Evolutionary conservation across 2,113 vertebrate genomes (phyloP), one percentile per base, ranked within the genome.

Genomic region (Pipa parva): DNA sequence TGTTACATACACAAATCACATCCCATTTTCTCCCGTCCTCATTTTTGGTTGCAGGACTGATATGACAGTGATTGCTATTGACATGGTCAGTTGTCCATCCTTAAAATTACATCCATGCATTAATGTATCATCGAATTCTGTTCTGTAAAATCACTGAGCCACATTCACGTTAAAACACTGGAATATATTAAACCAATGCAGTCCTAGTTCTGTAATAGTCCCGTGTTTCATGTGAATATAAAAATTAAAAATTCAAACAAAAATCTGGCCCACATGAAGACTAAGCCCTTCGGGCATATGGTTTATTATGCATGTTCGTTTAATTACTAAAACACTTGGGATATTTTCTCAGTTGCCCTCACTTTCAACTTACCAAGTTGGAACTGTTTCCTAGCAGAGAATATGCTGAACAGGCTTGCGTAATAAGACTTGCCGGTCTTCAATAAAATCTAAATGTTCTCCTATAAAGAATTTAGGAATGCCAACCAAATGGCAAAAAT

Each of bases 201-300:
- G 56, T 77, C 72, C 73, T 78, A 68, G 78, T 79, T 76, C 78
- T 85, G 67, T 79, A 82, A 80, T 78, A 74, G 72, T 73, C 85
- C 70, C 78, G 72, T 81, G 82, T 83, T 85, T 90, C 85, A 85
- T 89, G 86, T 88, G 85, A 87, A 83, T 88, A 87, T 89, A 88
- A 89, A 90, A 89, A 90, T 90, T 89, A 89, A 89, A 89, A 88
- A 90, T 89, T 89, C 88, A 90, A 88, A 88, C 84, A 87, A 88
- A 89, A 90, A 89, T 87, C 89, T 90, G 89, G 88, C 84, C 88
- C 81, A 71, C 81, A 79, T 80, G 87, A 88, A 90, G 85, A 86
- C 87, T 83, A 89, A 83, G 84, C 85, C 88, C 85, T 85, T 83
- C 85, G 86, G 86, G 85, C 85, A 87, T 92, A 91, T 91, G 87